Evolutionary conservation across 2,888 invertebrate species (phyloP).

Genomic region (Protodeltote pygarga): DNA sequence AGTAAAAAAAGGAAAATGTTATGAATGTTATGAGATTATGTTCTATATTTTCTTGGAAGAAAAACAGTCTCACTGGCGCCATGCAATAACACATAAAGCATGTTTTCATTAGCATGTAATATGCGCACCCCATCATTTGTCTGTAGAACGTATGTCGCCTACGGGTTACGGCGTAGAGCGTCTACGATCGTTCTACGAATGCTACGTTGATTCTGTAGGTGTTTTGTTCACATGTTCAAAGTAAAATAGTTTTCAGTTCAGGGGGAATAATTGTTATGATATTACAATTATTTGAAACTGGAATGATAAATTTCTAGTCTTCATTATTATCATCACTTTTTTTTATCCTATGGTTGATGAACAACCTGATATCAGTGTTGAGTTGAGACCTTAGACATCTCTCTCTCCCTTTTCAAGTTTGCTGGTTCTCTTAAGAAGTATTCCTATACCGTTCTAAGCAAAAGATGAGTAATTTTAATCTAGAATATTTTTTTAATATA

Average conservation of each 20-base stretch:
- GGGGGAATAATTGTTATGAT: no score
- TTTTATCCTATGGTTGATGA: no score
- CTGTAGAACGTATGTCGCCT: constrained; percentile 15
- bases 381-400: no score
- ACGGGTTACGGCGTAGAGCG: constrained; percentile 50
- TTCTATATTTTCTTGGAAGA: constrained; percentile 2
- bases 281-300: no score
- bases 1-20: background rate
- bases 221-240: background rate
- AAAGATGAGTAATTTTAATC: no score
- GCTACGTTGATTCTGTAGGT: background rate
- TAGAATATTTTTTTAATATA: no score
- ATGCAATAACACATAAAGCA: constrained; percentile 7
- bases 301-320: no score
- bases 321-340: no score
- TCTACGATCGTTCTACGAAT: constrained; percentile 24
- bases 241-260: background rate
- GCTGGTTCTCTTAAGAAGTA: no score
- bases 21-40: constrained; percentile 1
- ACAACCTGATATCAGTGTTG: no score
- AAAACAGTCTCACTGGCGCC: constrained; percentile 23
- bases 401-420: no score
- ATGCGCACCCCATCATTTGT: constrained; percentile 11
- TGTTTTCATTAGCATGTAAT: constrained; percentile 28
- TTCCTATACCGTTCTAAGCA: no score